Base-by-base conservation (phyloP, 1,140 invertebrate genomes). In the Drosophila leontia region DNA sequence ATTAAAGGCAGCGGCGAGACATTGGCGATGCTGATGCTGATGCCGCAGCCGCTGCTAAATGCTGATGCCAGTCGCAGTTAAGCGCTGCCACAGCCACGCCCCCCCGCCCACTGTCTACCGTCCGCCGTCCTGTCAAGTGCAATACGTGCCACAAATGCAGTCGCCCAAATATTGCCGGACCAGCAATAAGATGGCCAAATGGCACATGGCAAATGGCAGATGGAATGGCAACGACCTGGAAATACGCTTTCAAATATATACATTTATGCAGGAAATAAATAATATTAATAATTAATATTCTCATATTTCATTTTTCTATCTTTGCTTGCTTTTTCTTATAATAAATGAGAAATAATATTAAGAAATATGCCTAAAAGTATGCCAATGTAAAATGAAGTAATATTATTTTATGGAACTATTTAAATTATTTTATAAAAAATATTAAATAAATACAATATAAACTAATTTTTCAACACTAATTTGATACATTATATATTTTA, bases 111-210 rank as follows among this genome's bases (percentile, higher is more conserved):
- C 51, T 55, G 51, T 53, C 32, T 35, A 53, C 32, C 7, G 51
- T 23, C 35, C 59, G 11, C 23, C 35, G 35, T 50, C 63, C 82
- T 88, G 84, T 90, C 84, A 88, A 90, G 78, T 88, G 84, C 84
- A 88, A 59, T 83, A 82, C 80, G 83, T 55, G 51, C 51, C 51
- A 37, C 51, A 55, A 55, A 55, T 55, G 51, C 51, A 55, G 51
- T 55, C 34, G 51, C 17, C 34, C 51, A 55, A 55, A 55, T 23
- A 55, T 55, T 55, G 51, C 51, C 34, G 51, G 34, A 23, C 51
- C 51, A 55, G 51, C 51, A 55, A 55, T 37, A 55, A 55, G 51
- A 55, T 37, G 51, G 51, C 19, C 19, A 55, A 55, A 37, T 55
- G 51, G 51, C 13, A 55, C 7, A 55, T 37, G 34, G 51, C 34